Base-by-base conservation (phyloP, 2,888 invertebrate genomes). In the Oscheius sp. region DNA sequence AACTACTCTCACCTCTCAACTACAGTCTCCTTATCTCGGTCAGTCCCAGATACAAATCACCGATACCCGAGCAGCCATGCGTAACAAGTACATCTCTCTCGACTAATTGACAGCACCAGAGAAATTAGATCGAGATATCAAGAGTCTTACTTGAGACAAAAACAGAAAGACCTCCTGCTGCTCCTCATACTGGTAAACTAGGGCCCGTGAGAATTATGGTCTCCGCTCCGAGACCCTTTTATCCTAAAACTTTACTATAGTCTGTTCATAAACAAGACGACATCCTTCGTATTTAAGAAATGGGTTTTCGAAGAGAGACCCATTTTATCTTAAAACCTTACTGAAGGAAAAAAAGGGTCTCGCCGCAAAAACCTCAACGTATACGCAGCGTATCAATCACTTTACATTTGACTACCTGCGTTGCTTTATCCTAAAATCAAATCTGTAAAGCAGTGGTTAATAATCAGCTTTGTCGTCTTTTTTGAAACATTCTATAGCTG, bases 41-140 rank as follows among this genome's bases (percentile, higher is more conserved):
- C 34, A 55, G 34, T 55, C 55, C 34, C 20, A 55, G 55, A 55
- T 55, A 55, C 33, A 55, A 55, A 55, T 55, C 55, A 55, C 33
- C 55, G 55, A 55, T 55, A 55, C 34, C 8, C 17, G 34, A 15
- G 10, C 55, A 55, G n/a, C 37, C 17, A 55, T 8, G 55, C 55
- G 55, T 55, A 37, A 55, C 55, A 37, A 55, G 55, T 55, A 55
- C 55, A 55, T 55, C 55, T 17, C 42, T 34, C 2, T 10, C 20
- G 17, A n/a, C 55, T 34, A 37, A 55, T 55, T 55, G 17, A 20
- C 37, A 37, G 37, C n/a, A n/a, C n/a, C n/a, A n/a, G n/a, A n/a
- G n/a, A n/a, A 37, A 37, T 15, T 37, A 15, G 15, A 37, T 12
- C 15, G 37, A 37, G 10, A 8, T 15, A 37, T 37, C 15, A 37